These are phyloP conservation scores for Haliclystus octoradiatus DNA, from an alignment of 30 jellyfish, hydroid and myxozoan genomes.

Conservation along the genomic window DNA sequence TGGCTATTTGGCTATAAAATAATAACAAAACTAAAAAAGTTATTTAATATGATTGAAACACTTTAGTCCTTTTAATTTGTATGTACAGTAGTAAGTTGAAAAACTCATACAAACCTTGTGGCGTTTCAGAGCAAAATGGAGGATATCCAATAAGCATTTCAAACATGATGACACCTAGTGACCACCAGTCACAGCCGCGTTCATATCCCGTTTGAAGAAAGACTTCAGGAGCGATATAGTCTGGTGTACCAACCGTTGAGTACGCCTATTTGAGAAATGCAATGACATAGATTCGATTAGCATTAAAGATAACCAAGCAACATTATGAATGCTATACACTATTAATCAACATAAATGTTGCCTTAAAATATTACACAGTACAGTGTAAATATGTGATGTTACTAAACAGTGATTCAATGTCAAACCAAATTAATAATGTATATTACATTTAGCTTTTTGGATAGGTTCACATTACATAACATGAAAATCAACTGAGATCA, in stretches of 20 bases:
- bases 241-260: constrained; percentile 99
- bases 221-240: constrained; percentile 98
- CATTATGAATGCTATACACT: background rate
- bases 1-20: too few species aligned
- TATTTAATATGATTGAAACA: too few species aligned
- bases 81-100: too few species aligned
- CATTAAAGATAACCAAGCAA: background rate
- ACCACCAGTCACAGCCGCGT: constrained; percentile 98
- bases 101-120: constrained; percentile 74
- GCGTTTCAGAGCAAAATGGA: constrained; percentile 97
- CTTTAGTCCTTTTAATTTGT: too few species aligned
- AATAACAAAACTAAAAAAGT: too few species aligned
- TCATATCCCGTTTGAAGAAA: constrained; percentile 94
- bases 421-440: too few species aligned
- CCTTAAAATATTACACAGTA: background rate
- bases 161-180: constrained; percentile 90
- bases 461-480: background rate
- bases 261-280: constrained; percentile 50
- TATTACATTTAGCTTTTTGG: background rate
- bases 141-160: constrained; percentile 99
- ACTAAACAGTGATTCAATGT: too few species aligned
- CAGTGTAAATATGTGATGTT: background rate
- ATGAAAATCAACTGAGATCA: background rate
- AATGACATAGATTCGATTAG: background rate
- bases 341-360: too few species aligned